A percentile compares a stretch with the other conserved stretches of the same genome.
phyloP scores from a whole-genome alignment of 2,113 vertebrate genomes.

The Pomatorhinus ruficollis region DNA sequence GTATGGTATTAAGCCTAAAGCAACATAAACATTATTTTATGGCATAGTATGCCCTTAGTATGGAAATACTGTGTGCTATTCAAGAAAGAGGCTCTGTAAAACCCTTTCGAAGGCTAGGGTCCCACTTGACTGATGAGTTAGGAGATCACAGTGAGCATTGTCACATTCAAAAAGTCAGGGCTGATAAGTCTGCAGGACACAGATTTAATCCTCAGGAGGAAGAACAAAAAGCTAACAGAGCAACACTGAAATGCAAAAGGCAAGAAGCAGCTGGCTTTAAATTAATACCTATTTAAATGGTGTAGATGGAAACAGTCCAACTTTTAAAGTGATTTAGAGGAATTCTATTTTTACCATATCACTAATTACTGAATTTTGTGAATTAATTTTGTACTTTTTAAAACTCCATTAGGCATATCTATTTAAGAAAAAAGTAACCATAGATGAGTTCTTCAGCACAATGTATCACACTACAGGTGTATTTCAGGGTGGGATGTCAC shows the following conservation, averaged over 20 bases:
- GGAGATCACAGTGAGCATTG: neutral
- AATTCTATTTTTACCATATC: conserved; percentile 9
- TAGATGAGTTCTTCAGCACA: neutral
- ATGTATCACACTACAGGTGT: neutral
- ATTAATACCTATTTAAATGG: conserved; percentile 22
- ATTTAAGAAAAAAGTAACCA: neutral
- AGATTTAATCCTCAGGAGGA: conserved; percentile 5
- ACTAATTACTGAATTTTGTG: neutral
- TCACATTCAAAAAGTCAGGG: conserved; percentile 13
- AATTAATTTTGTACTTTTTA: neutral
- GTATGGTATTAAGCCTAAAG: conserved; percentile 28
- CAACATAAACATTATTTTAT: conserved; percentile 45
- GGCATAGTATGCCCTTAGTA: neutral
- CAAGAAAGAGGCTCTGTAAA: conserved; percentile 14
- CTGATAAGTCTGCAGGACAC: conserved; percentile 18
- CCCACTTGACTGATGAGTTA: conserved; percentile 25
- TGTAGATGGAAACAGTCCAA: neutral
- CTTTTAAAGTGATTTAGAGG: conserved; percentile 1
- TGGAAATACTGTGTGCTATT: neutral
- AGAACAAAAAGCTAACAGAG: conserved; percentile 6
- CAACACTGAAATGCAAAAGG: conserved; percentile 3
- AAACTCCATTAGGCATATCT: neutral
- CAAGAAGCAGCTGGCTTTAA: conserved; percentile 21
- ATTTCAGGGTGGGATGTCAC: neutral
- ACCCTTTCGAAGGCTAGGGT: neutral